Conservation (phyloP, 2,888 invertebrate species). For the Boloria selene region DNA sequence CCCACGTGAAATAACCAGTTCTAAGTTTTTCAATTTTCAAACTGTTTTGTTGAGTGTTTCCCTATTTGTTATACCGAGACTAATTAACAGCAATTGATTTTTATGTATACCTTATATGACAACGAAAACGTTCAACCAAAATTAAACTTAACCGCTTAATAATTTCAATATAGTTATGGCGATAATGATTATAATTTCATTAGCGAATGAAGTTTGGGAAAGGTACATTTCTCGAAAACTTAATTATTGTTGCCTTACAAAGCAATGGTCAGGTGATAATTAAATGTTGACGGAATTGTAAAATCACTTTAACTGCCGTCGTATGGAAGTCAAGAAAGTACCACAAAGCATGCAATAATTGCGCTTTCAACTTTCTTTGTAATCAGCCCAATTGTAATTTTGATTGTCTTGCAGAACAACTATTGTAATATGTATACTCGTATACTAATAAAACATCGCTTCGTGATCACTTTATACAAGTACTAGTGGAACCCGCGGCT, state of each 20-base stretch:
- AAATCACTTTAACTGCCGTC: constrained; percentile 10
- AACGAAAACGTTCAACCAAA: too few relatives aligned
- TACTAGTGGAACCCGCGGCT: too few relatives aligned
- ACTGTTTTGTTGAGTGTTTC: too few relatives aligned
- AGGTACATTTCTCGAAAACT: constrained; percentile 1
- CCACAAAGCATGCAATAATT: constrained; percentile 16
- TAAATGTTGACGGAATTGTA: constrained; percentile 34
- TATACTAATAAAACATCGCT: too few relatives aligned
- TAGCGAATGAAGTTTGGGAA: constrained; percentile 1
- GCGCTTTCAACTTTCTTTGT: constrained; percentile 5
- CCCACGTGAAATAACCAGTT: too few relatives aligned
- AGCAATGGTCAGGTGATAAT: constrained; percentile 25
- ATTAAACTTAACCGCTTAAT: constrained; percentile 11
- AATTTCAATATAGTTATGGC: constrained; percentile 15
- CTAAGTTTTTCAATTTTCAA: too few relatives aligned
- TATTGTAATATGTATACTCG: constrained; percentile 3
- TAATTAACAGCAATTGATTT: too few relatives aligned
- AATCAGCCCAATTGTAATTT: constrained; percentile 8
- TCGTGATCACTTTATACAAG: too few relatives aligned
- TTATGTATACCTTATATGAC: too few relatives aligned
- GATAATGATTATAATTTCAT: constrained; percentile 15
- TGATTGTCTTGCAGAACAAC: constrained; percentile 1
- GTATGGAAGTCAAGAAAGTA: constrained; percentile 5
- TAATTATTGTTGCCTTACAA: constrained; percentile 7
- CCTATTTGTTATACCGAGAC: too few relatives aligned